These are phyloP conservation scores for Callorhinus ursinus DNA, from an alignment of 2,113 vertebrate genomes.

Conservation along the genomic window DNA sequence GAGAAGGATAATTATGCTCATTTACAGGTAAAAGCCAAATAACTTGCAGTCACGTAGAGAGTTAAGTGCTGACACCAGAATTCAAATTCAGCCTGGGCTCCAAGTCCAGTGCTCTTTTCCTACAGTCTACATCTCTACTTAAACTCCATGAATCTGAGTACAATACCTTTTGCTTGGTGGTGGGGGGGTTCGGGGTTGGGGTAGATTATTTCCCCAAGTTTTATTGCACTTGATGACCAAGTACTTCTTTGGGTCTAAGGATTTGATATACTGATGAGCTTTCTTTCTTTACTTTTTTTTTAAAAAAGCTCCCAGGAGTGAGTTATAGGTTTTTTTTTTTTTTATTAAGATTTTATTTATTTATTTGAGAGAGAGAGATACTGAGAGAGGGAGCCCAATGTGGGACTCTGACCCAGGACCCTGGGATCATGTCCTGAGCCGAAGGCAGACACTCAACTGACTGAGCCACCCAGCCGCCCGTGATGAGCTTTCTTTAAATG, in stretches of 20 bases:
- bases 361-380: too few relatives aligned
- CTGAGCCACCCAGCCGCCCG: background rate
- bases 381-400: too few relatives aligned
- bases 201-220: background rate
- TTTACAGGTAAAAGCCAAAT: slow-evolving; percentile 19
- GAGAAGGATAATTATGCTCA: background rate
- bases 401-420: too few relatives aligned
- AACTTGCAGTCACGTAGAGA: background rate
- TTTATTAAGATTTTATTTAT: too few relatives aligned
- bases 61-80: background rate
- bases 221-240: background rate
- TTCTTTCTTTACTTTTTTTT: too few relatives aligned
- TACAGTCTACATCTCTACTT: background rate
- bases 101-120: background rate
- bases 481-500: background rate
- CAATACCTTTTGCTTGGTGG: background rate
- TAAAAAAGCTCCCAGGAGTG: too few relatives aligned
- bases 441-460: background rate
- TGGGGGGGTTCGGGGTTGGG: background rate
- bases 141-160: background rate
- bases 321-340: too few relatives aligned
- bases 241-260: background rate
- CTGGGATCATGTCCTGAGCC: too few relatives aligned
- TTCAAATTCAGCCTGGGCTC: background rate
- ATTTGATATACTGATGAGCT: background rate